Conservation (phyloP, 1,140 invertebrate species). For the Lepidotrigona ventralis region DNA sequence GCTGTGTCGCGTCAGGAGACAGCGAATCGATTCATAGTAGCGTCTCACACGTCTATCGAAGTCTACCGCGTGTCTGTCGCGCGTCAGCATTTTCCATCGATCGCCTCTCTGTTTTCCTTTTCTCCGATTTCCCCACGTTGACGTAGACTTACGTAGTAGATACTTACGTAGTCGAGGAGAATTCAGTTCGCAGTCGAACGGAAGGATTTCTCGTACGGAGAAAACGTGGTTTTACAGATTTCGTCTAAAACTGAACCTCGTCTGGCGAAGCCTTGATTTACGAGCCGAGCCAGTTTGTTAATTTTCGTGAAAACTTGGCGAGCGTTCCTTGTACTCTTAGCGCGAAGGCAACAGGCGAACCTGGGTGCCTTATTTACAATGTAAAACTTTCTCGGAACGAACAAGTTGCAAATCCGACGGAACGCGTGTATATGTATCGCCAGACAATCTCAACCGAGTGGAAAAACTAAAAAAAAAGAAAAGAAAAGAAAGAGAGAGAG, state of each 20-base stretch:
- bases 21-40: not conserved
- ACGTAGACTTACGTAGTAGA: not conserved
- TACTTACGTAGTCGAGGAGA: not conserved
- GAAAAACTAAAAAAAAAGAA: no score
- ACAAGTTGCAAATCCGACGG: not conserved
- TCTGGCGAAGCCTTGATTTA: not conserved
- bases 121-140: not conserved
- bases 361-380: not conserved
- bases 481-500: not conserved
- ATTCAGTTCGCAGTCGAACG: not conserved
- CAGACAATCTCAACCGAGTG: not conserved
- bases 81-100: constrained; percentile 18
- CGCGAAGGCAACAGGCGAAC: not conserved
- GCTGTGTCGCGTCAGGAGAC: not conserved
- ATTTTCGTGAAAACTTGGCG: not conserved
- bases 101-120: not conserved
- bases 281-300: not conserved
- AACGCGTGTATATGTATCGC: not conserved
- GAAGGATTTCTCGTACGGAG: not conserved
- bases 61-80: not conserved
- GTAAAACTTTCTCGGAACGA: not conserved
- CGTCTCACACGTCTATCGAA: not conserved
- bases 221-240: not conserved
- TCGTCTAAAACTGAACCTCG: not conserved
- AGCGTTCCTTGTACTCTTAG: not conserved